Percentiles rank a stretch among this genome's conserved stretches.
These are phyloP conservation scores for Oscheius sp. DNA, from an alignment of 1,140 invertebrate genomes.

Conservation along the genomic window DNA sequence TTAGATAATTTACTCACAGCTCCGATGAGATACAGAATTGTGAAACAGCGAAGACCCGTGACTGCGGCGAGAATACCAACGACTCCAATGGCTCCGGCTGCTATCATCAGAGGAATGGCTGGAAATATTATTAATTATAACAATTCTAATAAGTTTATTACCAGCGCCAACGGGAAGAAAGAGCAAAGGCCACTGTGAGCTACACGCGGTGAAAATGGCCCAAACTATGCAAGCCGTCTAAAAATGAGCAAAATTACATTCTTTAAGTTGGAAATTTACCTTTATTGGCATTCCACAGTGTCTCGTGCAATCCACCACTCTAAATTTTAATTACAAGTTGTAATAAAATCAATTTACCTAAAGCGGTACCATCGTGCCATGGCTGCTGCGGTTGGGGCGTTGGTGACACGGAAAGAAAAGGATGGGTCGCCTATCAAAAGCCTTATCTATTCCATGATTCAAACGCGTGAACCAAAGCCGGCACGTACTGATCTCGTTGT, in stretches of 20 bases:
- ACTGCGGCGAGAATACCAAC: background rate
- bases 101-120: slow-evolving; percentile 1
- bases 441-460: too few relatives aligned
- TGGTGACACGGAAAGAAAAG: background rate
- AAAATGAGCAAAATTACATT: background rate
- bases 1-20: background rate
- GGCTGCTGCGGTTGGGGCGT: background rate
- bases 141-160: background rate
- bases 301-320: background rate
- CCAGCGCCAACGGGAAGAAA: background rate
- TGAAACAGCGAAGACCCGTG: background rate
- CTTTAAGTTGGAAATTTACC: background rate
- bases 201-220: background rate
- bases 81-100: background rate
- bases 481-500: too few relatives aligned
- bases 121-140: background rate
- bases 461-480: too few relatives aligned
- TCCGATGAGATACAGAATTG: background rate
- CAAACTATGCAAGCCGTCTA: background rate
- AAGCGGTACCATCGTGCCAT: background rate
- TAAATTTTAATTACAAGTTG: background rate
- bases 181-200: background rate
- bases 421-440: too few relatives aligned
- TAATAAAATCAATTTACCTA: too few relatives aligned
- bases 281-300: background rate